Conservation (phyloP, 2,888 invertebrate genomes). For the Mongoloraphidia duomilia region DNA sequence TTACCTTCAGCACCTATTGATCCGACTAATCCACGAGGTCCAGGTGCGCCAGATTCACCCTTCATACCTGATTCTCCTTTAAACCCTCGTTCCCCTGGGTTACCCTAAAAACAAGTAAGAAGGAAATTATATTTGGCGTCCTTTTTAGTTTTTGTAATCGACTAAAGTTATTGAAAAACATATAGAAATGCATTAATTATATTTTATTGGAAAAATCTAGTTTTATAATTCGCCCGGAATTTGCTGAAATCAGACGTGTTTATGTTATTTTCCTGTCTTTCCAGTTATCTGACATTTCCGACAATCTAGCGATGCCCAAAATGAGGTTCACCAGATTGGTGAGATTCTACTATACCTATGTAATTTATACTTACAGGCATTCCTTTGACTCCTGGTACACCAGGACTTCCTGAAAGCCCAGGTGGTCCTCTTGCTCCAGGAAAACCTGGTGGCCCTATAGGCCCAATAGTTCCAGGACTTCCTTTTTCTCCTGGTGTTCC, state of each 20-base stretch:
- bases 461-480: conserved; percentile 53
- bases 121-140: not conserved
- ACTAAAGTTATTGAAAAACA: not conserved
- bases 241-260: too few relatives aligned
- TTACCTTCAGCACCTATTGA: conserved; percentile 63
- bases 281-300: too few relatives aligned
- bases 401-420: conserved; percentile 58
- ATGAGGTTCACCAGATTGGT: not conserved
- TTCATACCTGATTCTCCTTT: conserved; percentile 67
- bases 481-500: conserved; percentile 74
- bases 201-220: not conserved
- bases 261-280: too few relatives aligned
- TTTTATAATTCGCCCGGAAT: too few relatives aligned
- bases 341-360: too few relatives aligned
- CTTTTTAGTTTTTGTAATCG: not conserved
- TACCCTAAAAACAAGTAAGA: conserved; percentile 38
- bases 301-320: not conserved
- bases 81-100: conserved; percentile 61
- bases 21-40: conserved; percentile 65
- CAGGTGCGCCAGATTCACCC: conserved; percentile 57
- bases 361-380: conserved; percentile 38
- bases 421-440: conserved; percentile 68
- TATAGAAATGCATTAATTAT: not conserved
- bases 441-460: conserved; percentile 65
- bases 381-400: conserved; percentile 62